Evolutionary conservation across 2,888 invertebrate genomes (phyloP).

Genomic region (Trissoscelio sp.): DNA sequence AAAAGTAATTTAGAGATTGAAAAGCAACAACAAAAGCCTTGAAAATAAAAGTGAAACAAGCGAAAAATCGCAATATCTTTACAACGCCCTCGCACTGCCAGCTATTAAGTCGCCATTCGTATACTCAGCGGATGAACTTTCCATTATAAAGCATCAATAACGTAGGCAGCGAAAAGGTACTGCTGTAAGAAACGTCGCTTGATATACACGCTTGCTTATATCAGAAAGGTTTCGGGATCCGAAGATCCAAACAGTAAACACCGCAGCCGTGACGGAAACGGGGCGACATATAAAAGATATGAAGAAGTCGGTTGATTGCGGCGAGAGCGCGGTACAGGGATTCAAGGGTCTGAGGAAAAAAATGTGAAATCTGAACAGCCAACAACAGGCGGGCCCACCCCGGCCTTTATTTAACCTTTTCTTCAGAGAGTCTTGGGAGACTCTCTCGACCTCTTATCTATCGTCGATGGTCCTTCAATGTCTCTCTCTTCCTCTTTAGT

Average conservation of each 20-base stretch:
- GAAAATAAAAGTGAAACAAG: not conserved
- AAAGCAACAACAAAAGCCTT: no score
- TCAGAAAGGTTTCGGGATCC: constrained; percentile 17
- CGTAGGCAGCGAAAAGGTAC: constrained; percentile 46
- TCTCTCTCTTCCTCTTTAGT: constrained; percentile 20
- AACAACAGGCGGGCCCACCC: constrained; percentile 76
- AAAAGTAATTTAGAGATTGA: no score
- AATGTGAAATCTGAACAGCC: constrained; percentile 82
- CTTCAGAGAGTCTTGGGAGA: constrained; percentile 71
- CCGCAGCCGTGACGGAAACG: constrained; percentile 27
- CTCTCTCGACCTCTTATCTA: constrained; percentile 69
- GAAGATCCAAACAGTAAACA: constrained; percentile 73
- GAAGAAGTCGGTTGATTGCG: constrained; percentile 72
- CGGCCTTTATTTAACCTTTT: constrained; percentile 73
- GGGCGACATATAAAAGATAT: constrained; percentile 82
- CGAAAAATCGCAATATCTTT: constrained; percentile 35
- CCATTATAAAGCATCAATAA: constrained; percentile 66
- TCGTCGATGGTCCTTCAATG: constrained; percentile 71
- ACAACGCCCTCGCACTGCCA: constrained; percentile 10
- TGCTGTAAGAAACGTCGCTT: constrained; percentile 61
- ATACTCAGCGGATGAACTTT: constrained; percentile 57
- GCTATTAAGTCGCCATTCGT: constrained; percentile 57
- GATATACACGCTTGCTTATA: constrained; percentile 43
- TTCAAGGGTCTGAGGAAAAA: constrained; percentile 72
- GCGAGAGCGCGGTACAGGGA: constrained; percentile 12